Evolutionary conservation across 2,888 invertebrate species (phyloP), one percentile per base, ranked within the genome.

Genomic region (Crossocerus cetratus): DNA sequence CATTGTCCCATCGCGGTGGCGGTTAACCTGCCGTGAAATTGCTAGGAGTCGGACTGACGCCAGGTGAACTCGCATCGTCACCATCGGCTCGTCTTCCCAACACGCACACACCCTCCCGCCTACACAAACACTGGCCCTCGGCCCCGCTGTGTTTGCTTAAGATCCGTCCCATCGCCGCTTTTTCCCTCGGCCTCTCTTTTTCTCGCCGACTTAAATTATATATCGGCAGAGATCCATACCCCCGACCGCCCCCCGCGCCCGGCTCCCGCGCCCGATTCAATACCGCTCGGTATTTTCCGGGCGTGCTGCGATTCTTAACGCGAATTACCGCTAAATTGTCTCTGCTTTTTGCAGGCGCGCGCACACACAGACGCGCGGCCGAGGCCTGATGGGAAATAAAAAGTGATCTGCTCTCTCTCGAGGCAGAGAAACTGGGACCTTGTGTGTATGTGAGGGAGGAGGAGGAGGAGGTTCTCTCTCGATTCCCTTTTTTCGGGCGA

Each of bases 21-120:
- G 86, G 84, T 82, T 89, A 89, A 89, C 86, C 83, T 82, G 87
- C 85, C 89, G 85, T 89, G 89, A 89, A 89, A 89, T 89, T 89
- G 88, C 84, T 86, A 88, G 84, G 83, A 87, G 86, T 86, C 86
- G 77, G 82, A 86, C 84, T 82, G 87, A 88, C 86, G 87, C 86
- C 85, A 76, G 74, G 68, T 79, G 76, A 83, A 87, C 83, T 77
- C 82, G 89, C 88, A 75, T 61, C 84, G 85, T 89, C 89, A 89
- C 81, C 82, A 81, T 84, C 81, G 80, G 82, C 82, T 85, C 83
- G 84, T 84, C 83, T 83, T 71, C 72, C 59, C 64, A 64, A 44
- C 66, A 65, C 64, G n/a, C 32, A 32, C 32, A 32, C 32, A 32
- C 32, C 1, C 32, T 11, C 42, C 57, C 55, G 58, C 53, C 16